phyloP scores from a whole-genome alignment of 2,888 invertebrate genomes.

The Cyclophora albipunctata region DNA sequence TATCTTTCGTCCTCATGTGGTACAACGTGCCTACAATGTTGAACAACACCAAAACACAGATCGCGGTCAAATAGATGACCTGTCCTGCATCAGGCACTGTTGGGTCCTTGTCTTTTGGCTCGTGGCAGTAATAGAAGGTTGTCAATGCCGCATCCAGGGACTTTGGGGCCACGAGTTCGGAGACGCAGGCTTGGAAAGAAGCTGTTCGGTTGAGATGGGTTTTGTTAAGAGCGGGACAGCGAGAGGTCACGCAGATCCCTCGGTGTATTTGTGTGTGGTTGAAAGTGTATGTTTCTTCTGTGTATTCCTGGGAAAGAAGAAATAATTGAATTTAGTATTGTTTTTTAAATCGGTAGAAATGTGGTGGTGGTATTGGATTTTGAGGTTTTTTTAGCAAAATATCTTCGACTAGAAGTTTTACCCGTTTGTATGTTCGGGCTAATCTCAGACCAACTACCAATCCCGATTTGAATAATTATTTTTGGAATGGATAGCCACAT shows the following conservation, averaged over 20 bases:
- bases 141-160: constrained; percentile 13
- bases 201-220: background rate
- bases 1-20: constrained; percentile 16
- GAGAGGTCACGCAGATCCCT: constrained; percentile 34
- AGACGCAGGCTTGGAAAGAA: constrained; percentile 11
- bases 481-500: no score
- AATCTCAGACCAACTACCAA: no score
- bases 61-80: constrained; percentile 12
- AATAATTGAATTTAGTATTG: background rate
- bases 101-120: background rate
- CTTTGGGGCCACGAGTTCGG: constrained; percentile 9
- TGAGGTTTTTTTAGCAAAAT: no score
- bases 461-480: no score
- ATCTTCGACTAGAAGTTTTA: no score
- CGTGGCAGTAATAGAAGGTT: constrained; percentile 21
- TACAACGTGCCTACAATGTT: constrained; percentile 30
- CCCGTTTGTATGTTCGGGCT: no score
- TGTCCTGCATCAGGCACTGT: constrained; percentile 7
- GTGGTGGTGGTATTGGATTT: no score
- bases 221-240: constrained; percentile 14
- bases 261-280: constrained; percentile 34
- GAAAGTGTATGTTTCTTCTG: constrained; percentile 22
- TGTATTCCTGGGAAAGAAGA: constrained; percentile 17
- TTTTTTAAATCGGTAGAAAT: no score
- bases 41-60: constrained; percentile 17